Evolutionary conservation across 2,113 vertebrate species (phyloP), one percentile per base, ranked within the genome.

Genomic region (Phaethornis superciliosus): DNA sequence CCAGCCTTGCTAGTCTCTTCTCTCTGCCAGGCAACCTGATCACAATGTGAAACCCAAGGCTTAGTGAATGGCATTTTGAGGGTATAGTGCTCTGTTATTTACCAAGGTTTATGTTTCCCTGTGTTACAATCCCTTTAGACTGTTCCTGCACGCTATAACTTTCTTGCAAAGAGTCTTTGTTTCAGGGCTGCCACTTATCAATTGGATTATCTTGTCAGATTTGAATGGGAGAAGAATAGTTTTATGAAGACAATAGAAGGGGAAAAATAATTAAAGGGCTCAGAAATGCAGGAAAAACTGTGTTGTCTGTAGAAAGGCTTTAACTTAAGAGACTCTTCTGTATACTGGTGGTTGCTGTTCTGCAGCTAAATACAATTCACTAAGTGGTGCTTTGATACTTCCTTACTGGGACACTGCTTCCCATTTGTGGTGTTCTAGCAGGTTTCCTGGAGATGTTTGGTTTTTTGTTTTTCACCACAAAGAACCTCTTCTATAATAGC

Each of bases 161-260:
- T 89, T 20, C 22, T n/a, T 78, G 44, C 12, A 88, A 81, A 90
- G 79, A 77, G 19, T 14, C 64, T 88, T 93, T 77, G 24, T 95
- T 82, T 91, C 79, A 71, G n/a, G 24, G 10, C n/a, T 88, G 27
- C 16, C 56, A 83, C 64, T 75, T 89, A 89, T 59, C 89, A 49
- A 37, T 30, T 88, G 44, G 32, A 89, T 85, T 93, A 71, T 94
- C 79, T 80, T 91, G 82, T 94, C 75, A 79, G 51, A 80, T 87
- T 92, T 87, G 47, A 82, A 83, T 68, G 26, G 51, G 40, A 85
- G 42, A 79, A 72, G 15, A 87, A 56, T 26, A 84, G 59, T 40
- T 88, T 40, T 68, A 15, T 44, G 52, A 81, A 75, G 47, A 74
- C 47, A 83, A 33, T 71, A 46, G 44, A 71, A 69, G 23, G 14